phyloP scores from a whole-genome alignment of 1,140 invertebrate species.

The Trichonephila clavata region DNA sequence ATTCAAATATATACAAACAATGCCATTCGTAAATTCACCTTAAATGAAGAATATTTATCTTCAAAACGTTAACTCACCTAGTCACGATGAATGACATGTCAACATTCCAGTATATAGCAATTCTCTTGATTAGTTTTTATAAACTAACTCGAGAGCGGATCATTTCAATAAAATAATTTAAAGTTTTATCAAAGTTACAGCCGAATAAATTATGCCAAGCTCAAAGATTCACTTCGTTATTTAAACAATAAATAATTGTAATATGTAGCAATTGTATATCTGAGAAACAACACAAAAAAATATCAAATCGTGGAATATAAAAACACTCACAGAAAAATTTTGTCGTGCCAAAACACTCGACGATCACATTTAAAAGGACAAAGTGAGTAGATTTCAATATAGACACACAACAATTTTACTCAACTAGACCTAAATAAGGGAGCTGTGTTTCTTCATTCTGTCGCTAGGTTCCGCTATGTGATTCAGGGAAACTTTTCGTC shows the following conservation, averaged over 20 bases:
- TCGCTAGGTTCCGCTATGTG: too few species aligned
- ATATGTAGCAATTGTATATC: neutral
- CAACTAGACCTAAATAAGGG: too few species aligned
- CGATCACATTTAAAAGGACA: slow-evolving; percentile 53
- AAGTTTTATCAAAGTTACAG: neutral
- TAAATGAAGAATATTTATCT: neutral
- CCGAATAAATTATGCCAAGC: neutral
- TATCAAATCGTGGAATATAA: neutral
- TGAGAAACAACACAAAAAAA: neutral
- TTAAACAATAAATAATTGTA: neutral
- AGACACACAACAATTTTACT: too few species aligned
- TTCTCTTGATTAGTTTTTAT: neutral
- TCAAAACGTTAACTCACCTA: neutral
- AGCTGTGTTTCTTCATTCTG: too few species aligned
- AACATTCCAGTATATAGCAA: neutral
- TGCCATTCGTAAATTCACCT: too few species aligned
- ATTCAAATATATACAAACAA: too few species aligned
- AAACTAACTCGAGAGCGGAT: neutral
- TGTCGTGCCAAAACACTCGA: slow-evolving; percentile 37
- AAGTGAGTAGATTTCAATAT: neutral
- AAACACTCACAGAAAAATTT: slow-evolving; percentile 15
- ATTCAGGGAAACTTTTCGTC: too few species aligned
- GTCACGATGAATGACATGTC: slow-evolving; percentile 29
- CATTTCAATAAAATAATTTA: neutral
- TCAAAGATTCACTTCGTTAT: neutral